Base-by-base conservation (phyloP, 2,113 vertebrate species). In the Ia io region DNA sequence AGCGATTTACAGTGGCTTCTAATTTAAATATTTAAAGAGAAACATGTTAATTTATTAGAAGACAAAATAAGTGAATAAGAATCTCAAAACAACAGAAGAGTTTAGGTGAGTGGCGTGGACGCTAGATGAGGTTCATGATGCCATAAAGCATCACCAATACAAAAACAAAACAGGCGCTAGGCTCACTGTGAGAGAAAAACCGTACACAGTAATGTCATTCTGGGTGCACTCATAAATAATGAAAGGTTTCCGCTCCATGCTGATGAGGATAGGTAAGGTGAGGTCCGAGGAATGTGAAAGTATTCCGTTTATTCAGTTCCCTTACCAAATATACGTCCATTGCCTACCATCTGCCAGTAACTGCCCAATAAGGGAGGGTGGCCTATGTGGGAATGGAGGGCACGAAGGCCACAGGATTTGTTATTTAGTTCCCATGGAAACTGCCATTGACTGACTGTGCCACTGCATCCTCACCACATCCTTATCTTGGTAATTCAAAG, bases 1-100 rank as follows among this genome's bases (percentile, higher is more conserved):
- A 83, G 17, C 14, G 59, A 44, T 77, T 63, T 91, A 70, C 70
- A 28, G 22, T 5, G 4, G 11, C 74, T 93, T 92, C 69, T 67
- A 78, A 91, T 80, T 79, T 83, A 82, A 96, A 74, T 89, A 92
- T 95, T 65, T 14, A 51, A 95, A 96, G 37, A 77, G 89, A 96
- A 91, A 28, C 77, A 77, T 67, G 84, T 16, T 94, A 85, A 78
- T 61, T 56, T 69, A 87, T 69, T 90, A 91, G 61, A 47, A 76
- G 77, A 87, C 40, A 79, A 95, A 95, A 88, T 30, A 37, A 59
- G 18, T 49, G 14, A 44, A 14, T 44, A 18, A 77, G 88, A 76
- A 0, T 82, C 16, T 97, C 35, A 51, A 85, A 95, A 82, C 32
- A 44, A 78, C 89, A n/a, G 5, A 96, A 71, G 1, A 7, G 14